Conservation (phyloP, 2,888 invertebrate genomes). For the Temnothorax rugatulus region DNA sequence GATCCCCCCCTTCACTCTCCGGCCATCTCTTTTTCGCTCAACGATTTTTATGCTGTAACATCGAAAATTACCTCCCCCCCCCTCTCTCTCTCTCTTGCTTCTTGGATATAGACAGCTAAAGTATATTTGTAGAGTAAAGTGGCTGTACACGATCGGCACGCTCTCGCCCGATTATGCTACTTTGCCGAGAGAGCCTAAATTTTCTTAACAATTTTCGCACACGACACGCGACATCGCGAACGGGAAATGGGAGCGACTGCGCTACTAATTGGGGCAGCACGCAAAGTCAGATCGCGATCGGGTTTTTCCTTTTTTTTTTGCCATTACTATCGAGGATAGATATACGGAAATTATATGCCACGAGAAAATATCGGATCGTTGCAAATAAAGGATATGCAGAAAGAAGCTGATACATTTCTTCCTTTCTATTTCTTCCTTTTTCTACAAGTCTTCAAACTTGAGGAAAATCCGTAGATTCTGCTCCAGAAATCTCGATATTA, state of each 20-base stretch:
- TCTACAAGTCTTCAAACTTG: background rate
- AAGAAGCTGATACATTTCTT: background rate
- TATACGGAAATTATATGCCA: slow-evolving; percentile 24
- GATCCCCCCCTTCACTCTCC: slow-evolving; percentile 37
- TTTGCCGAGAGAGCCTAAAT: slow-evolving; percentile 45
- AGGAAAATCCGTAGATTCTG: background rate
- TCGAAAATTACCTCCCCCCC: slow-evolving; percentile 55
- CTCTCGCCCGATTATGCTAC: slow-evolving; percentile 56
- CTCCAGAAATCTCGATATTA: background rate
- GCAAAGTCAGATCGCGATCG: slow-evolving; percentile 20
- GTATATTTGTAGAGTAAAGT: slow-evolving; percentile 54
- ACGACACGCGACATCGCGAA: slow-evolving; percentile 34
- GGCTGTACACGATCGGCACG: slow-evolving; percentile 51
- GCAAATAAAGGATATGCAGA: slow-evolving; percentile 2
- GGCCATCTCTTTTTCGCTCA: background rate
- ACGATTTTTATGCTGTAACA: slow-evolving; percentile 40
- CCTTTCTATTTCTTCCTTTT: background rate
- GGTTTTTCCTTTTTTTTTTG: slow-evolving; percentile 3
- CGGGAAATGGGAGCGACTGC: slow-evolving; percentile 34
- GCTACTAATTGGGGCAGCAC: slow-evolving; percentile 31
- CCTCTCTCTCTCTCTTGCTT: slow-evolving; percentile 32
- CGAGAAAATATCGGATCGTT: background rate
- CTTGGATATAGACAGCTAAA: slow-evolving; percentile 35
- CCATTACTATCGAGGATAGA: slow-evolving; percentile 11
- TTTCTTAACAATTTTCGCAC: slow-evolving; percentile 55